A percentile compares a stretch with the other conserved stretches of the same genome.
Evolutionary conservation across 2,888 invertebrate genomes (phyloP).

Genomic region (Lottia scabra): DNA sequence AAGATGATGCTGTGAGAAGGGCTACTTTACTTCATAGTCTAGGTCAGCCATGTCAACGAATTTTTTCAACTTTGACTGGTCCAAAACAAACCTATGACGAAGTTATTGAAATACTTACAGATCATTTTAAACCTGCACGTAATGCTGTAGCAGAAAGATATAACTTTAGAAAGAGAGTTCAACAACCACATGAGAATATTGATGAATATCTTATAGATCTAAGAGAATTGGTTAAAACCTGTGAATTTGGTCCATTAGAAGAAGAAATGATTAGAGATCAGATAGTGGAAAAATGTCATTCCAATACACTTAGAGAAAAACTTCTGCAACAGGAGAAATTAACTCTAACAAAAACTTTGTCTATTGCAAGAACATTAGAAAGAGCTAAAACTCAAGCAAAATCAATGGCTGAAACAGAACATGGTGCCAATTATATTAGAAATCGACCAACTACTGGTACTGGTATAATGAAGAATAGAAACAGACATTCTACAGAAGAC

Average conservation of each 20-base stretch:
- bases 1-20: not conserved
- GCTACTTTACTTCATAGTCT: not conserved
- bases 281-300: not conserved
- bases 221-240: not conserved
- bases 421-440: not conserved
- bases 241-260: not conserved
- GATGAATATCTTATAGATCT: not conserved
- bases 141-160: not conserved
- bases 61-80: no score
- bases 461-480: no score
- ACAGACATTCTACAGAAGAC: no score
- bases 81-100: no score
- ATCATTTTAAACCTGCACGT: not conserved
- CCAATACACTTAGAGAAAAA: not conserved
- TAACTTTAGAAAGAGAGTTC: not conserved
- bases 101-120: not conserved
- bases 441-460: no score
- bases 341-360: not conserved
- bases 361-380: not conserved
- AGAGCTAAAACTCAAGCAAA: not conserved
- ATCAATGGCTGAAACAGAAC: not conserved
- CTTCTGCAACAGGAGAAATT: not conserved
- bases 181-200: not conserved
- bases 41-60: not conserved
- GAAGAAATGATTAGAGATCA: slow-evolving; percentile 1